Base-by-base conservation (phyloP, 1,140 invertebrate species). In the Himalopsyche phryganea region DNA sequence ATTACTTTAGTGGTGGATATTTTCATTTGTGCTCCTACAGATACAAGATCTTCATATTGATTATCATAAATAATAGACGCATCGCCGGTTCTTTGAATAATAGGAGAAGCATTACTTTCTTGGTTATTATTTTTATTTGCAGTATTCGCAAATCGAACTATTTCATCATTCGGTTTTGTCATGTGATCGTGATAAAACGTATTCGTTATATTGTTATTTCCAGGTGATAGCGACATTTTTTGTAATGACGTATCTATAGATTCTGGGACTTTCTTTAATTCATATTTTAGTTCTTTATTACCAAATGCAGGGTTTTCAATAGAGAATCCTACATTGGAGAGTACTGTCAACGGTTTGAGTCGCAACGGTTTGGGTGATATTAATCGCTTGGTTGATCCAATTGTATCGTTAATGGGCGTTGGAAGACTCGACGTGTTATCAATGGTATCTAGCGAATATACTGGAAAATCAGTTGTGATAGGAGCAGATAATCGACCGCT, bases 11-110 rank as follows among this genome's bases (percentile, higher is more conserved):
- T 77, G 40, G 73, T 77, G 6, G 75, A 72, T 67, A 68, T 71
- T 67, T 76, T 77, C 38, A 77, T 75, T 67, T 77, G 71, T 17
- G 75, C 75, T 9, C 75, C 72, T 17, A 77, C 75, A 6, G 75
- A 72, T 15, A 70, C 66, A 1, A 73, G 71, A 61, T 74, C 63
- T 6, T 47, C 48, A 36, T 36, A 36, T n/a, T 36, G 14, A 15
- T 50, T 50, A n/a, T 28, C 11, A 2, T 50, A 3, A 14, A 18
- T 36, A 20, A 11, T 9, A 28, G 23, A 28, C 9, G 9, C 4
- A 5, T 28, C 23, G 9, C 23, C 23, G 9, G 23, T 3, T 28
- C 23, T 28, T 28, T 28, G 23, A 28, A 28, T 28, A 35, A 32
- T 32, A 14, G 32, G 32, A 11, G 48, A 50, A 7, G 7, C 19